Conservation (phyloP, 2,797 vertebrate species). For the Oryzias sinensis region DNA sequence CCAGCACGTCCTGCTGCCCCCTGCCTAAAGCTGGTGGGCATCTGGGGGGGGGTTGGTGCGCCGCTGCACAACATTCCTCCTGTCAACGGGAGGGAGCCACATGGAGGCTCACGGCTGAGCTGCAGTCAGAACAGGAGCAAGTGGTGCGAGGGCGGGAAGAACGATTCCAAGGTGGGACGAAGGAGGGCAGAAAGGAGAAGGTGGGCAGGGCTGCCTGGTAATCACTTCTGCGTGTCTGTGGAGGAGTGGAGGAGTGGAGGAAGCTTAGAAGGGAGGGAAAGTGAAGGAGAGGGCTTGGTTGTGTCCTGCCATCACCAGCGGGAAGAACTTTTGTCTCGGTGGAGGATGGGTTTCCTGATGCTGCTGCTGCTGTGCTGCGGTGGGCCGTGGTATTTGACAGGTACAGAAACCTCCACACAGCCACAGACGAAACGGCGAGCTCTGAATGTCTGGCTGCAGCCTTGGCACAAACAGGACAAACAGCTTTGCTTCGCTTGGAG, state of each 20-base stretch:
- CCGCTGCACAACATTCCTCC: slow-evolving; percentile 74
- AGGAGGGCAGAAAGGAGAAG: slow-evolving; percentile 41
- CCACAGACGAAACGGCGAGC: slow-evolving; percentile 12
- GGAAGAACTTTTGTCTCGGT: slow-evolving; percentile 27
- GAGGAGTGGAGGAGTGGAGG: slow-evolving; percentile 57
- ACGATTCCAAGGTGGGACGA: slow-evolving; percentile 18
- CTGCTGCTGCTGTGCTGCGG: slow-evolving; percentile 54
- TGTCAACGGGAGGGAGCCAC: slow-evolving; percentile 85
- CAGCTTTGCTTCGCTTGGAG: slow-evolving; percentile 38
- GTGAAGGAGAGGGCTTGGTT: slow-evolving; percentile 16
- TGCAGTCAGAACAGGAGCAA: slow-evolving; percentile 49
- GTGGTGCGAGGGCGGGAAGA: slow-evolving; percentile 28
- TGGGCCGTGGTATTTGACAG: slow-evolving; percentile 65
- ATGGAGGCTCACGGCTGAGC: slow-evolving; percentile 80
- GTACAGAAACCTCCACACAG: slow-evolving; percentile 46
- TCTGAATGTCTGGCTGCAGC: slow-evolving; percentile 12
- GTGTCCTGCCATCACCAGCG: slow-evolving; percentile 36
- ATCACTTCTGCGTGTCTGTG: slow-evolving; percentile 73
- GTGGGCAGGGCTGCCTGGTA: slow-evolving; percentile 67
- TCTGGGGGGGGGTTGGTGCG: slow-evolving; percentile 23
- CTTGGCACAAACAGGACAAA: slow-evolving; percentile 16
- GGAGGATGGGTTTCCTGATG: slow-evolving; percentile 55
- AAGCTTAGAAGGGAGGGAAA: slow-evolving; percentile 16
- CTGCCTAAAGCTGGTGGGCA: slow-evolving; percentile 33
- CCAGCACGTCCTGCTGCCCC: slow-evolving; percentile 43